Evolutionary conservation across 2,113 vertebrate genomes (phyloP).

Genomic region (Anthoscopus minutus): DNA sequence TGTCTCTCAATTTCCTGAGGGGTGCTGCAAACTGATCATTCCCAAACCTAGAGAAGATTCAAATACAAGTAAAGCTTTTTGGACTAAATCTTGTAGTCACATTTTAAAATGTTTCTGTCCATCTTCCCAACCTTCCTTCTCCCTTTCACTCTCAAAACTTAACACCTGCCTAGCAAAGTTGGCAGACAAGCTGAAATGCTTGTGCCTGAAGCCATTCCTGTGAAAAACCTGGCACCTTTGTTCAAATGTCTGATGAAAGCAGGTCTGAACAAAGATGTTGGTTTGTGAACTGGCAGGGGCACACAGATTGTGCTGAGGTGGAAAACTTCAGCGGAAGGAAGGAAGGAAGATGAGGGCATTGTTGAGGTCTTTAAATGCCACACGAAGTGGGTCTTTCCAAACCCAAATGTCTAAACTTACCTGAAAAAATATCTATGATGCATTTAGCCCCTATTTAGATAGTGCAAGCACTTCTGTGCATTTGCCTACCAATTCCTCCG

Average conservation of each 20-base stretch:
- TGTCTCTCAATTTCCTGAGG: background rate
- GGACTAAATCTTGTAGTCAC: background rate
- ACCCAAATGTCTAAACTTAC: background rate
- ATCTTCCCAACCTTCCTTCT: background rate
- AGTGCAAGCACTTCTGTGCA: background rate
- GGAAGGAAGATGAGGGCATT: constrained; percentile 11
- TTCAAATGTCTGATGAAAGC: background rate
- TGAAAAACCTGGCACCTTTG: constrained; percentile 4
- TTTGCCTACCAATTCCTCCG: constrained; percentile 23
- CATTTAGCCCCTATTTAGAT: background rate
- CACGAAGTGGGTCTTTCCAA: background rate
- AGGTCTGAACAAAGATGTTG: background rate
- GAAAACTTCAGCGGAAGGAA: background rate
- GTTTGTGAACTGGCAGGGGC: background rate
- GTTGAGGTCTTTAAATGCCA: constrained; percentile 15
- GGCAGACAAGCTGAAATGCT: constrained; percentile 2
- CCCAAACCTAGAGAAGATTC: background rate
- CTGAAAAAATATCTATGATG: background rate
- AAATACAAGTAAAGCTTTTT: background rate
- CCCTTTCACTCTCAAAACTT: background rate
- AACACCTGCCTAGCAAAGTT: background rate
- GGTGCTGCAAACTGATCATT: background rate
- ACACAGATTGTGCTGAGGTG: background rate
- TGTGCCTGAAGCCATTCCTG: background rate
- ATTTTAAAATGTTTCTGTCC: background rate